phyloP scores from a whole-genome alignment of 2,113 vertebrate species.

The Pseudorectes ferrugineus region DNA sequence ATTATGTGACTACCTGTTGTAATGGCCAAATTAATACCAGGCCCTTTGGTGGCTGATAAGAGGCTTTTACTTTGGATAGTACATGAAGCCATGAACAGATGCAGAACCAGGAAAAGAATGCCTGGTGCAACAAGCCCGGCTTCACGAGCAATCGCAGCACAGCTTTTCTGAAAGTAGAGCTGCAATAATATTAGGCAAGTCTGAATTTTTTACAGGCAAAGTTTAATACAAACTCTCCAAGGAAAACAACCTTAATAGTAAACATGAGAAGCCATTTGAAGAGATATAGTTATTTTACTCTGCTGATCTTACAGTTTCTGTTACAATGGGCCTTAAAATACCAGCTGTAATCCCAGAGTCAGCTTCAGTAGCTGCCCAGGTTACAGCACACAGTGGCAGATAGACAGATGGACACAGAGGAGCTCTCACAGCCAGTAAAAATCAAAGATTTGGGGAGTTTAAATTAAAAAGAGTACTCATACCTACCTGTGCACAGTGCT shows the following conservation, averaged over 20 bases:
- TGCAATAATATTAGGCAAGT: background rate
- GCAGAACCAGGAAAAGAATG: background rate
- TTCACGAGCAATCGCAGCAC: background rate
- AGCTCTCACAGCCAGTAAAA: background rate
- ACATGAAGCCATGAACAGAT: background rate
- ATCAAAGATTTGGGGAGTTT: background rate
- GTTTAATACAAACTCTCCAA: background rate
- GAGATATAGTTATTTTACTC: background rate
- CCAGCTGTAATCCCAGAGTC: background rate
- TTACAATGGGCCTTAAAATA: background rate
- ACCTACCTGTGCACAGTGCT: background rate
- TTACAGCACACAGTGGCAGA: background rate
- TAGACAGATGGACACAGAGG: background rate
- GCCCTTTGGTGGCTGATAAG: background rate
- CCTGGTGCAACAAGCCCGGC: background rate
- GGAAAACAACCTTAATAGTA: background rate
- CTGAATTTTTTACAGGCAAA: conserved; percentile 12
- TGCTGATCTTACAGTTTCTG: background rate
- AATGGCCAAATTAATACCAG: background rate
- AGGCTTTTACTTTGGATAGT: background rate
- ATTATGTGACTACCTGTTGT: background rate
- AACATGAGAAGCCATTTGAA: conserved; percentile 4
- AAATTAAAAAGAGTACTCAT: background rate
- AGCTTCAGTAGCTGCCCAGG: background rate
- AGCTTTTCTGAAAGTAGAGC: background rate